Evolutionary conservation across 2,888 invertebrate genomes (phyloP).

Genomic region (Leptopilina drosophilae): DNA sequence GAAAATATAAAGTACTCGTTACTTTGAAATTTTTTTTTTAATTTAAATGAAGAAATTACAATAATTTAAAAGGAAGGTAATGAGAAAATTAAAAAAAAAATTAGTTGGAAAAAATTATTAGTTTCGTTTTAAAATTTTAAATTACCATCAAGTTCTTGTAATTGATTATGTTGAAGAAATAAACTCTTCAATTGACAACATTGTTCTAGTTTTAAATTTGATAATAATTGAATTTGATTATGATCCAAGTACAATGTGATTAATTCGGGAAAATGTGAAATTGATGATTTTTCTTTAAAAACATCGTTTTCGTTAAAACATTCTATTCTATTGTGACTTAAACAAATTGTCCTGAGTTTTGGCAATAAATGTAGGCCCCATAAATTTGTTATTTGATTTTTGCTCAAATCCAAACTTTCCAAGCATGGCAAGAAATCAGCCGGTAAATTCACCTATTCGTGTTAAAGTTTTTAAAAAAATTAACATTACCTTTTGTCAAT

Average conservation of each 20-base stretch:
- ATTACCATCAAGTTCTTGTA: slow-evolving; percentile 57
- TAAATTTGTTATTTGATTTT: slow-evolving; percentile 57
- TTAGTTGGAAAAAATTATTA: too few relatives aligned
- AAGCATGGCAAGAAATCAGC: slow-evolving; percentile 55
- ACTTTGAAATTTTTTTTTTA: too few relatives aligned
- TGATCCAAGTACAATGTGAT: slow-evolving; percentile 59
- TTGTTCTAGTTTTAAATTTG: slow-evolving; percentile 45
- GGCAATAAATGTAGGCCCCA: slow-evolving; percentile 55
- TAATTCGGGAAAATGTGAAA: slow-evolving; percentile 51
- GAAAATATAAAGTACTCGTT: neutral
- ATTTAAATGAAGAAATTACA: too few relatives aligned
- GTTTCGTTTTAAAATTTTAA: neutral
- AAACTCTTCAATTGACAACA: slow-evolving; percentile 58
- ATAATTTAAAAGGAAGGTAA: too few relatives aligned
- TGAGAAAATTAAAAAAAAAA: too few relatives aligned
- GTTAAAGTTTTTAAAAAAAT: too few relatives aligned
- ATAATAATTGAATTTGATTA: slow-evolving; percentile 56
- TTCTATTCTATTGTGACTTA: slow-evolving; percentile 60
- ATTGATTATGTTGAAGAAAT: slow-evolving; percentile 59
- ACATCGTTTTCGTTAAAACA: slow-evolving; percentile 44
- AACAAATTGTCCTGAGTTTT: slow-evolving; percentile 57
- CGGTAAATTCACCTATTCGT: slow-evolving; percentile 55
- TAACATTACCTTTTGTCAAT: too few relatives aligned
- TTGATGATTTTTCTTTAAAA: too few relatives aligned
- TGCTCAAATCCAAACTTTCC: slow-evolving; percentile 62